These are phyloP conservation scores for Phytoseiulus persimilis DNA, from an alignment of 2,888 invertebrate species.

Conservation along the genomic window DNA sequence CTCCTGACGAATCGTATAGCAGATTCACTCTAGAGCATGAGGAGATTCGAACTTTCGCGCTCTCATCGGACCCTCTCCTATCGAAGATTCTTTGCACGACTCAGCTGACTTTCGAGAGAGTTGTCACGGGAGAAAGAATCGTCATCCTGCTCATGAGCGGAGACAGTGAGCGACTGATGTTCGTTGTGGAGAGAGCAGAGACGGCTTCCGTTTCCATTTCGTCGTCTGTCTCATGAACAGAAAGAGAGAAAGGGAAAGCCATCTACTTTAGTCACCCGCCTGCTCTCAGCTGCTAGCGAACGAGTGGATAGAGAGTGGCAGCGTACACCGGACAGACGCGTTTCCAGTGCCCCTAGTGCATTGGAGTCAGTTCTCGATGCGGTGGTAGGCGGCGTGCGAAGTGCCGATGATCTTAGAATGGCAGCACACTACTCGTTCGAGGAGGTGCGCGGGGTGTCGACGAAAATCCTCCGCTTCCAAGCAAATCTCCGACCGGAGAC, in stretches of 20 bases:
- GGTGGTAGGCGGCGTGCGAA: background rate
- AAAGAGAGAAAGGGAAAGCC: background rate
- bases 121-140: background rate
- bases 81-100: background rate
- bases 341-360: background rate
- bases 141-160: background rate
- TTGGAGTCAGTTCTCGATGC: background rate
- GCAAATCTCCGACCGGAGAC: slow-evolving; percentile 19
- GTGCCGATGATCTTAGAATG: background rate
- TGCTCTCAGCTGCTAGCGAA: background rate
- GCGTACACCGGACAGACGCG: background rate
- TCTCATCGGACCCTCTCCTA: background rate
- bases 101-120: background rate
- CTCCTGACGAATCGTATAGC: too few relatives aligned
- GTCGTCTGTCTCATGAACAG: background rate
- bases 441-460: slow-evolving; percentile 23
- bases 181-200: background rate
- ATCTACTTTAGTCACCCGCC: background rate
- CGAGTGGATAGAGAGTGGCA: background rate
- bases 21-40: too few relatives aligned
- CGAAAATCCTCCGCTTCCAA: slow-evolving; percentile 23
- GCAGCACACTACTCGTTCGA: slow-evolving; percentile 16
- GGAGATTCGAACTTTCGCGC: background rate
- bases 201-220: background rate
- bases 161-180: background rate